Conservation (phyloP, 2,888 invertebrate species). For the Actias luna region DNA sequence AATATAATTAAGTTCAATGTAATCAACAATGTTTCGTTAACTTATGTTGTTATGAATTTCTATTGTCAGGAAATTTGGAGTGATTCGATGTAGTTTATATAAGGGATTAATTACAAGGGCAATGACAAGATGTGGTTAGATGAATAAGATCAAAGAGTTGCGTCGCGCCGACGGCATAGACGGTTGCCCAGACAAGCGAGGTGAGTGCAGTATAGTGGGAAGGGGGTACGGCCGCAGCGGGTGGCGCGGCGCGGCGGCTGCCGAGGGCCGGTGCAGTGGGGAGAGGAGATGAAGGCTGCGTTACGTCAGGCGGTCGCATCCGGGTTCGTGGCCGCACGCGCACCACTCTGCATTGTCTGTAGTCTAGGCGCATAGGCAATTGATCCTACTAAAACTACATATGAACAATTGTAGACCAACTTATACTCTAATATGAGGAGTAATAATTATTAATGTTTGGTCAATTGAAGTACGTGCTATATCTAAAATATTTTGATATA, state of each 20-base stretch:
- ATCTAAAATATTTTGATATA: no score
- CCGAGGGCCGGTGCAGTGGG: conserved; percentile 31
- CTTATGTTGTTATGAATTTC: no score
- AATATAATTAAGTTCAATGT: no score
- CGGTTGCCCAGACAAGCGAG: conserved; percentile 66
- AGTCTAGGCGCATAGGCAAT: conserved; percentile 17
- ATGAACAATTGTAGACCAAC: not conserved
- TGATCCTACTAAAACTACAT: not conserved
- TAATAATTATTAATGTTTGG: no score
- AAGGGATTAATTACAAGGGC: conserved; percentile 52
- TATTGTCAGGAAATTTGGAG: not conserved
- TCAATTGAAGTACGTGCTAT: no score
- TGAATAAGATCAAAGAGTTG: conserved; percentile 18
- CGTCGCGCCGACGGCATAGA: conserved; percentile 60
- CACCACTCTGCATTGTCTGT: conserved; percentile 41
- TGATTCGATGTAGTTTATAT: conserved; percentile 26
- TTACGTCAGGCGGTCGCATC: conserved; percentile 75
- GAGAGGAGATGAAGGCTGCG: conserved; percentile 58
- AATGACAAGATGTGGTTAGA: conserved; percentile 29
- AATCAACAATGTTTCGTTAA: no score
- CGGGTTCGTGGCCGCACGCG: conserved; percentile 78
- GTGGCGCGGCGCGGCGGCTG: conserved; percentile 27
- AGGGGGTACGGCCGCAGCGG: conserved; percentile 26
- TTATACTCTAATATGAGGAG: not conserved
- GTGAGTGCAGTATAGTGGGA: conserved; percentile 40